A percentile compares a stretch with the other conserved stretches of the same genome.
phyloP scores from a whole-genome alignment of 2,113 vertebrate species.

The Leucosticte australis region DNA sequence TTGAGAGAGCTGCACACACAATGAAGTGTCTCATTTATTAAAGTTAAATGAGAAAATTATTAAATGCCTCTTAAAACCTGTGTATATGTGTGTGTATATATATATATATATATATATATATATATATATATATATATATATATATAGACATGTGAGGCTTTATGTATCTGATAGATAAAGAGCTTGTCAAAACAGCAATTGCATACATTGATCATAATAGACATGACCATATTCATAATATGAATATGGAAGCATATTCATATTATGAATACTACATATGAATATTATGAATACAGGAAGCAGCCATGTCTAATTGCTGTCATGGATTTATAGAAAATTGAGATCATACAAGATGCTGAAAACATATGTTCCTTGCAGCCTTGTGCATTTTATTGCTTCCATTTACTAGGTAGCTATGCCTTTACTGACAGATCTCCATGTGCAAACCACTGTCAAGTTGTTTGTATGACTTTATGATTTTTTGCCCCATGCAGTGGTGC shows the following conservation, averaged over 20 bases:
- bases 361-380: neutral
- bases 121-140: too few relatives aligned
- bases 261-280: neutral
- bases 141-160: neutral
- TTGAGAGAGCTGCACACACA: neutral
- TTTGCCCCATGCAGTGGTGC: neutral
- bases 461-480: neutral
- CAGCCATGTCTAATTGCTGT: neutral
- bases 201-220: neutral
- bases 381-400: neutral
- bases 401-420: neutral
- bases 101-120: neutral
- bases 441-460: neutral
- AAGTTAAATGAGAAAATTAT: neutral
- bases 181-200: neutral
- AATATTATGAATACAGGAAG: neutral
- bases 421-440: neutral
- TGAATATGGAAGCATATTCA: neutral
- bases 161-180: neutral
- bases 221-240: neutral
- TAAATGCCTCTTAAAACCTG: neutral
- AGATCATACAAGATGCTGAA: neutral
- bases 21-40: neutral
- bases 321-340: neutral
- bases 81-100: neutral